Percentiles rank a stretch among this genome's conserved stretches.
phyloP scores from a whole-genome alignment of 2,113 vertebrate species.

The Glareola pratincola region DNA sequence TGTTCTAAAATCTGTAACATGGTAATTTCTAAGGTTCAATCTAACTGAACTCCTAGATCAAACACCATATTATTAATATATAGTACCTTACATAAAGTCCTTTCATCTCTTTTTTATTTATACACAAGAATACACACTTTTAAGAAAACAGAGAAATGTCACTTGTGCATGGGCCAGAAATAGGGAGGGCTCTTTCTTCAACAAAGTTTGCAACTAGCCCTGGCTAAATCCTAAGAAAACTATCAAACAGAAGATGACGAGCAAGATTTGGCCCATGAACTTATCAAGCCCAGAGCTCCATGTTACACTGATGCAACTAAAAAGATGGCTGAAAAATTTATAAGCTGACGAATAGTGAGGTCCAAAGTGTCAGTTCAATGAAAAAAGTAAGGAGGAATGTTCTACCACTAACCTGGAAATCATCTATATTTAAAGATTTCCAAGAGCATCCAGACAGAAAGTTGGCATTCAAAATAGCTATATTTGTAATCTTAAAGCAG shows the following conservation, averaged over 20 bases:
- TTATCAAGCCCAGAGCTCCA: neutral
- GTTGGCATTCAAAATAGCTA: neutral
- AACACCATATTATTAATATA: neutral
- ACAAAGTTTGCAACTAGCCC: neutral
- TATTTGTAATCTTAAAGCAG: neutral
- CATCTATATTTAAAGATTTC: neutral
- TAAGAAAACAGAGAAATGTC: neutral
- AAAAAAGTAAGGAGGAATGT: neutral
- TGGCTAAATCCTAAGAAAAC: neutral
- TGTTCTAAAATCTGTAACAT: neutral
- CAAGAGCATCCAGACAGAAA: neutral
- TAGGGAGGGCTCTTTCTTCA: rapidly evolving
- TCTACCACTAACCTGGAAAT: neutral
- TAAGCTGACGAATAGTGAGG: neutral
- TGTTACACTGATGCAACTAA: neutral
- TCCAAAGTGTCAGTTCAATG: neutral
- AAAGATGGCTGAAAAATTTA: neutral
- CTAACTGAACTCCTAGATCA: neutral
- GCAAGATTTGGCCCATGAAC: neutral
- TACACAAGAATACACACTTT: neutral
- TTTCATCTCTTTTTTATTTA: neutral
- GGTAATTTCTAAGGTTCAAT: neutral
- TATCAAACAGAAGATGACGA: neutral
- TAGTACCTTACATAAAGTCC: neutral
- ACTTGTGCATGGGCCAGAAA: neutral